phyloP scores from a whole-genome alignment of 2,888 invertebrate genomes.

The Cheilosia vernalis region DNA sequence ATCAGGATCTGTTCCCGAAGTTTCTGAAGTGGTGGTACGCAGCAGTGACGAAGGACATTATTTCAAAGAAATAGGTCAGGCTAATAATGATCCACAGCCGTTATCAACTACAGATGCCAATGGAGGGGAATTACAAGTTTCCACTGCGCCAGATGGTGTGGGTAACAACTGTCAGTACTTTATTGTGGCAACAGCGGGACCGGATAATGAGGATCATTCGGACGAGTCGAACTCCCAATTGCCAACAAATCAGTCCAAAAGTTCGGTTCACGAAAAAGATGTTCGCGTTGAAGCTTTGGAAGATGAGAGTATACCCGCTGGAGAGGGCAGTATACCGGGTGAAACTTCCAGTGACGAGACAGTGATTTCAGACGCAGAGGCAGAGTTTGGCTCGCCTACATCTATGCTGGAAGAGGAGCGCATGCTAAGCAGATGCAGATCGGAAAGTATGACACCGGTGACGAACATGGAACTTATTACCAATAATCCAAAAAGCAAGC shows the following conservation, averaged over 20 bases:
- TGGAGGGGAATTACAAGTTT: constrained; percentile 3
- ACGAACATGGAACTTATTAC: constrained; percentile 11
- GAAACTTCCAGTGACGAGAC: constrained; percentile 77
- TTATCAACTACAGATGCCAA: neutral
- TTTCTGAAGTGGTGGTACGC: constrained; percentile 17
- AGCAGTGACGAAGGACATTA: constrained; percentile 20
- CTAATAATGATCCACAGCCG: neutral
- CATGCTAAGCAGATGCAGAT: constrained; percentile 31
- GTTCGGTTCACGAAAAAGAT: constrained; percentile 1
- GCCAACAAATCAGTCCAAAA: neutral
- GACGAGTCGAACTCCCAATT: constrained; percentile 42
- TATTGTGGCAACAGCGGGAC: neutral
- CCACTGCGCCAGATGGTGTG: neutral
- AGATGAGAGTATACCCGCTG: constrained; percentile 19
- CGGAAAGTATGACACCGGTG: constrained; percentile 27
- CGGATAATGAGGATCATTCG: neutral
- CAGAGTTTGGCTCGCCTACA: constrained; percentile 78
- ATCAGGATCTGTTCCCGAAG: constrained; percentile 16
- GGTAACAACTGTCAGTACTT: neutral
- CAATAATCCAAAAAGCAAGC: constrained; percentile 13
- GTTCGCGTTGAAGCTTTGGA: constrained; percentile 10
- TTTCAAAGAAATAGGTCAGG: constrained; percentile 39
- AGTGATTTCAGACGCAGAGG: constrained; percentile 77
- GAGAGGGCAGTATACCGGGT: constrained; percentile 8
- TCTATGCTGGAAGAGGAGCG: constrained; percentile 78